phyloP scores from a whole-genome alignment of 1,140 invertebrate genomes.

The Drosophila bifasciata region DNA sequence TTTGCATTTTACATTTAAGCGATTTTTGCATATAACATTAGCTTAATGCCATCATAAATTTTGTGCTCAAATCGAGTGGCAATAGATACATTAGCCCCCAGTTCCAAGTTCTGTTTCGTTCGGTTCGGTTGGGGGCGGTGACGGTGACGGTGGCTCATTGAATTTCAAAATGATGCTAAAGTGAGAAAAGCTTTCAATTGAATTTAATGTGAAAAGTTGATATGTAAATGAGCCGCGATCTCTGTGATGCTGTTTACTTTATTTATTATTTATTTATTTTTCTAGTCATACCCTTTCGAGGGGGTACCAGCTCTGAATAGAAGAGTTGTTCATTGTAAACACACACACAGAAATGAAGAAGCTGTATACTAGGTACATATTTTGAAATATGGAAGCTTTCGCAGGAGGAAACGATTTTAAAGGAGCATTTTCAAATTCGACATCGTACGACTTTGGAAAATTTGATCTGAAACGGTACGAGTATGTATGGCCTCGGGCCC shows the following conservation, averaged over 20 bases:
- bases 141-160: slow-evolving; percentile 66
- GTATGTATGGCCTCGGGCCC: too few species aligned
- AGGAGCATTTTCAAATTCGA: too few species aligned
- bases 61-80: slow-evolving; percentile 49
- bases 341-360: too few species aligned
- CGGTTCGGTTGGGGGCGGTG: slow-evolving; percentile 4
- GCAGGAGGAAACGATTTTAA: too few species aligned
- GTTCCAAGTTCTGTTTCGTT: neutral
- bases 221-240: slow-evolving; percentile 66
- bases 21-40: slow-evolving; percentile 59
- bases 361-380: too few species aligned
- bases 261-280: slow-evolving; percentile 71
- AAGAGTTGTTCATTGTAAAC: too few species aligned
- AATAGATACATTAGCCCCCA: slow-evolving; percentile 68
- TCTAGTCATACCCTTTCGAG: neutral
- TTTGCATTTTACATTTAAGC: slow-evolving; percentile 50
- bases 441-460: too few species aligned
- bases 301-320: too few species aligned
- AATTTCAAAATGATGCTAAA: slow-evolving; percentile 75
- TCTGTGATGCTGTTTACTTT: slow-evolving; percentile 67
- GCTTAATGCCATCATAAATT: slow-evolving; percentile 78
- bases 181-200: slow-evolving; percentile 81
- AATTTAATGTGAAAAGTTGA: slow-evolving; percentile 81
- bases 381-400: too few species aligned
- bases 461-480: too few species aligned